phyloP scores from a whole-genome alignment of 2,888 invertebrate species.

The Gortyna flavago region DNA sequence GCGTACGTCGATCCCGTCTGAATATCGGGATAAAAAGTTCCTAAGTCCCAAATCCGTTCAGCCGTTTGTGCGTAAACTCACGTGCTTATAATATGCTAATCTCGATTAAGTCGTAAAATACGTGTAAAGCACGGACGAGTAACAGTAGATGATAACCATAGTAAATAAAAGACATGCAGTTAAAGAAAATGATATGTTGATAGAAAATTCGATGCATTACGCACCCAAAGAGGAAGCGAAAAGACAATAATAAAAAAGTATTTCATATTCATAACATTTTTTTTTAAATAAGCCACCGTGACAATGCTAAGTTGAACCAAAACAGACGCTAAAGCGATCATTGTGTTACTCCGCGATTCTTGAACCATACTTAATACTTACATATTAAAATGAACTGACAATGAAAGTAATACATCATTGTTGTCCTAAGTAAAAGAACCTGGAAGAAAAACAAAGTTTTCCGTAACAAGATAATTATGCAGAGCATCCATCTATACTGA shows the following conservation, averaged over 20 bases:
- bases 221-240: neutral
- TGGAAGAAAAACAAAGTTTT: conserved; percentile 5
- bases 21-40: no score
- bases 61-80: no score
- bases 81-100: no score
- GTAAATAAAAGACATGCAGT: neutral
- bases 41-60: no score
- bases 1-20: no score
- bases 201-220: neutral
- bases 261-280: neutral
- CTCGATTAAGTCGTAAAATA: no score
- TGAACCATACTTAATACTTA: neutral
- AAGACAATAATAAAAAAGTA: neutral
- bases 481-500: neutral
- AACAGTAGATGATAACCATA: no score
- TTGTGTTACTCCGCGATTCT: conserved; percentile 35
- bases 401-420: conserved; percentile 24
- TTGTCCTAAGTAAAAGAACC: neutral
- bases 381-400: conserved; percentile 2
- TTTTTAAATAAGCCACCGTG: neutral
- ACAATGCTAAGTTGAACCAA: conserved; percentile 28
- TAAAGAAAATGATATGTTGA: neutral
- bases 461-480: neutral
- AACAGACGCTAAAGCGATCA: conserved; percentile 10
- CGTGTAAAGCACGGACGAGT: no score